Evolutionary conservation across 2,797 vertebrate species (phyloP).

Genomic region (Fistularia tabacaria): DNA sequence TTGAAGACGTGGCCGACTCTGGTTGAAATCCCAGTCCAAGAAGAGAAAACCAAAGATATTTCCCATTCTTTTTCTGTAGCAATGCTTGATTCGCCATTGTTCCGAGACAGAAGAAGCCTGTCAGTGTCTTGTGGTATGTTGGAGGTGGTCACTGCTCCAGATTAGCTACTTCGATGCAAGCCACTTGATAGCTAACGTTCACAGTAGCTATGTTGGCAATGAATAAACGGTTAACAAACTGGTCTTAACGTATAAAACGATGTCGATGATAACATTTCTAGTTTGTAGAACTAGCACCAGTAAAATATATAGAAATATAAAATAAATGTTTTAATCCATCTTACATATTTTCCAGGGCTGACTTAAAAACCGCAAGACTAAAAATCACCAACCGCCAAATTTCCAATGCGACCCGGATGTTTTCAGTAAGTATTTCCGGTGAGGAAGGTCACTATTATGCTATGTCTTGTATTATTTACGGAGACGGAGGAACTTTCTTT

Average conservation of each 20-base stretch:
- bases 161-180: background rate
- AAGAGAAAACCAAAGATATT: constrained; percentile 79
- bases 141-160: background rate
- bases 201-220: too few relatives aligned
- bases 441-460: background rate
- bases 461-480: too few relatives aligned
- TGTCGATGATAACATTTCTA: too few relatives aligned
- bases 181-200: constrained; percentile 12
- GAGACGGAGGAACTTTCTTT: too few relatives aligned
- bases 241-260: too few relatives aligned
- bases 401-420: constrained; percentile 48
- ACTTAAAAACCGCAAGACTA: background rate
- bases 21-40: constrained; percentile 77
- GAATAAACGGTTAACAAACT: too few relatives aligned
- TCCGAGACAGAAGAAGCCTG: background rate
- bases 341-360: background rate
- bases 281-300: too few relatives aligned
- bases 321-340: background rate
- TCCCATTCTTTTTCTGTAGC: constrained; percentile 53
- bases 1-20: constrained; percentile 3
- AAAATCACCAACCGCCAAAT: constrained; percentile 54
- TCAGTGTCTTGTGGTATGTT: fast-evolving
- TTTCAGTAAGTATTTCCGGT: constrained; percentile 38
- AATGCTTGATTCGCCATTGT: constrained; percentile 44
- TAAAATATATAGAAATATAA: too few relatives aligned